Conservation (phyloP, 2,797 vertebrate genomes). For the Kryptolebias ocellatus region DNA sequence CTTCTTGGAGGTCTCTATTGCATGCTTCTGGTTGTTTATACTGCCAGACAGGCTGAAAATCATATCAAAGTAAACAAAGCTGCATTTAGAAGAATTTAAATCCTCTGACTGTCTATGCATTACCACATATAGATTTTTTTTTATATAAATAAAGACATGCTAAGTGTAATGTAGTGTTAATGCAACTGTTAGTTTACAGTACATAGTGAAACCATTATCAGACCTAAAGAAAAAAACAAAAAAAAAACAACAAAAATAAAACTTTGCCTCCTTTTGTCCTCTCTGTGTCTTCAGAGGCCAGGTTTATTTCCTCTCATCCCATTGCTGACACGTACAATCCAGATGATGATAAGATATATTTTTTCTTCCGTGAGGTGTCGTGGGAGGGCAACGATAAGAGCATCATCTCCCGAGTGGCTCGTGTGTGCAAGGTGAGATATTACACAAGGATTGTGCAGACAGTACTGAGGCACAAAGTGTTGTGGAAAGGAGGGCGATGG, state of each 20-base stretch:
- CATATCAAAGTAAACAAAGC: slow-evolving; percentile 15
- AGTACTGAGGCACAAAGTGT: slow-evolving; percentile 6
- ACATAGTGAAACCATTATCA: slow-evolving; percentile 46
- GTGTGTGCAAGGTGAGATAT: slow-evolving; percentile 93
- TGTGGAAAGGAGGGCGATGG: not conserved
- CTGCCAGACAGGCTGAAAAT: slow-evolving; percentile 24
- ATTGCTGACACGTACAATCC: slow-evolving; percentile 96
- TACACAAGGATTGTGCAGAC: slow-evolving; percentile 26
- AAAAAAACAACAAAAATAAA: too few relatives aligned
- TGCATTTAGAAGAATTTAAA: slow-evolving; percentile 5
- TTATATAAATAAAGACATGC: slow-evolving; percentile 34
- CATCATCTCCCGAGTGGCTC: slow-evolving; percentile 94
- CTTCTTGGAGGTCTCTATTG: not conserved
- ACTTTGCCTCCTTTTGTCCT: slow-evolving; percentile 19
- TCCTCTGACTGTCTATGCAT: slow-evolving; percentile 9
- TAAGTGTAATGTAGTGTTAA: slow-evolving; percentile 29
- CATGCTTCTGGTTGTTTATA: too few relatives aligned
- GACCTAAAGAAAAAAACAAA: too few relatives aligned
- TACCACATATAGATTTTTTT: slow-evolving; percentile 17
- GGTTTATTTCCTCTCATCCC: slow-evolving; percentile 93
- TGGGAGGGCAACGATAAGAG: slow-evolving; percentile 92
- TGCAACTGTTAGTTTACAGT: slow-evolving; percentile 22
- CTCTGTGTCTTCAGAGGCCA: slow-evolving; percentile 85
- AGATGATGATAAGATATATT: slow-evolving; percentile 98
- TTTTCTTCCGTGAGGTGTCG: slow-evolving; percentile 96